phyloP scores from a whole-genome alignment of 1,140 invertebrate genomes.

The Metaphire vulgaris region DNA sequence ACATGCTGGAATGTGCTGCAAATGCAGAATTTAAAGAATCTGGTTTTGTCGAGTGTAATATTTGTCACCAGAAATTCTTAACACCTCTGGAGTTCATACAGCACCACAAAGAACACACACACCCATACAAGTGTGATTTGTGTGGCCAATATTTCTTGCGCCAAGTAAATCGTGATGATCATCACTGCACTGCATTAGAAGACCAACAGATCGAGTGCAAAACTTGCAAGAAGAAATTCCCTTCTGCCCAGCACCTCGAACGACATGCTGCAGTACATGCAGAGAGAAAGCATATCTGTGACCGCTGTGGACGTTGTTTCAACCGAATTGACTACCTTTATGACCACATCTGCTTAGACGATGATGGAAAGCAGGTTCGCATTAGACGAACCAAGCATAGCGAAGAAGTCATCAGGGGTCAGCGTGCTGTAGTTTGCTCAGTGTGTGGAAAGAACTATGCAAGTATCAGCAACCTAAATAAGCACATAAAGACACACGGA shows the following conservation, averaged over 20 bases:
- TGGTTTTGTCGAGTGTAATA: conserved; percentile 32
- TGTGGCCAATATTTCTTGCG: conserved; percentile 40
- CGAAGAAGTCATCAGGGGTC: conserved; percentile 3
- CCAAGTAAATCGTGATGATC: conserved; percentile 5
- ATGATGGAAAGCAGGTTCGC: conserved; percentile 32
- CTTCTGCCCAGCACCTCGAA: conserved; percentile 33
- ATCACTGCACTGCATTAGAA: conserved; percentile 10
- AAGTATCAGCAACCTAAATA: conserved; percentile 48
- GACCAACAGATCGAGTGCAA: conserved; percentile 1
- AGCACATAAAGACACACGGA: conserved; percentile 49
- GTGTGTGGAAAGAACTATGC: conserved; percentile 43
- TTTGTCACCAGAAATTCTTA: conserved; percentile 38
- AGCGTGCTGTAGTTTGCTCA: conserved; percentile 35
- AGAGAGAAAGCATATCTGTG: conserved; percentile 36
- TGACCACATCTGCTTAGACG: conserved; percentile 35
- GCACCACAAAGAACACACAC: conserved; percentile 50
- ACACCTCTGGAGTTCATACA: conserved; percentile 39
- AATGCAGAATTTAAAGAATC: conserved; percentile 21
- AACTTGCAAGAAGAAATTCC: conserved; percentile 34
- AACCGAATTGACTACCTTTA: conserved; percentile 34
- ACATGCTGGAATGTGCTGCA: not conserved
- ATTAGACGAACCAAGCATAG: conserved; percentile 33
- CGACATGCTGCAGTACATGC: conserved; percentile 36
- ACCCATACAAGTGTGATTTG: conserved; percentile 47
- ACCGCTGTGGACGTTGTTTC: conserved; percentile 38